phyloP scores from a whole-genome alignment of 2,797 vertebrate genomes.

The Anguilla pacifica region DNA sequence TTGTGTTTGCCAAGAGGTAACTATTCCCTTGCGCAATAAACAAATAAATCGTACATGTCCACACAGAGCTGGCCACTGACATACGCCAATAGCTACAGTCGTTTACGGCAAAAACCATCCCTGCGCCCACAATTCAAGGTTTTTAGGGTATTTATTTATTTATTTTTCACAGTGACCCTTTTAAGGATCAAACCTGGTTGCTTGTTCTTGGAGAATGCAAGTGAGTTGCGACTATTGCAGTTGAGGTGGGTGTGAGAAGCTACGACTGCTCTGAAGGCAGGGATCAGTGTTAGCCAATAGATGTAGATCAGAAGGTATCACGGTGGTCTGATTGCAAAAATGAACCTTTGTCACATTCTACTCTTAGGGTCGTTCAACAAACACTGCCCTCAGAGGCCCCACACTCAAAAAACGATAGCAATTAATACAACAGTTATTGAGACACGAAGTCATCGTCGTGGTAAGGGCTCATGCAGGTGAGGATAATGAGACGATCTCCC shows the following conservation, averaged over 20 bases:
- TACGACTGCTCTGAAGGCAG: neutral
- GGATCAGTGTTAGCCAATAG: neutral
- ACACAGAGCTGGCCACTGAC: neutral
- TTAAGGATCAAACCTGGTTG: neutral
- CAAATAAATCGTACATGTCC: too few species aligned
- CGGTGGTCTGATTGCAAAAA: neutral
- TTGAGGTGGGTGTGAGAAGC: neutral
- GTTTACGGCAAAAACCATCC: neutral
- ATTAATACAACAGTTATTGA: too few species aligned
- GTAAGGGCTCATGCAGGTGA: too few species aligned
- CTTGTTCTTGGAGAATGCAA: neutral
- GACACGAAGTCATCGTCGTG: too few species aligned
- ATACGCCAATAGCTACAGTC: neutral
- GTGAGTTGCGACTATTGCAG: neutral
- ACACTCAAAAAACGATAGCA: neutral
- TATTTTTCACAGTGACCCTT: neutral
- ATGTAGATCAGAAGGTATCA: neutral
- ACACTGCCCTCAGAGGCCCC: neutral
- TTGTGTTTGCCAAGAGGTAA: too few species aligned
- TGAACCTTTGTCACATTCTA: neutral
- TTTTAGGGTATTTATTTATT: too few species aligned
- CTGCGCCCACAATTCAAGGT: neutral
- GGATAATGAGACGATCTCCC: too few species aligned
- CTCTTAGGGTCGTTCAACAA: neutral
- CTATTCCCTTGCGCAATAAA: too few species aligned